These are phyloP conservation scores for Zoanthus solanderi DNA, from an alignment of 92 coral and sea anemone genomes.

Conservation along the genomic window DNA sequence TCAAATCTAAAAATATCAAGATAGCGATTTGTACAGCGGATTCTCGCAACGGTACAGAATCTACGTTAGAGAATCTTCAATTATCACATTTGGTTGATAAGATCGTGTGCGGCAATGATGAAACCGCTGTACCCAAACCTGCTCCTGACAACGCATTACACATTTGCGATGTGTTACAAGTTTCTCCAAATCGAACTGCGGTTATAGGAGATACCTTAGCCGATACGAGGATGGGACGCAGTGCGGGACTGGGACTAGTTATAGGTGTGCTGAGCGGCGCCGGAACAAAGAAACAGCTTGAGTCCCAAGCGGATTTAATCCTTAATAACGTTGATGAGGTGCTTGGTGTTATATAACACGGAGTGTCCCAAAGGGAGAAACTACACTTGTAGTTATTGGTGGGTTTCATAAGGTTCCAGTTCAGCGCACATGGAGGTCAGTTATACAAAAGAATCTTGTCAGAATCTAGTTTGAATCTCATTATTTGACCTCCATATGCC, in stretches of 20 bases:
- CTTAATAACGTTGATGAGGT: slow-evolving; percentile 82
- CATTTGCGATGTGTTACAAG: slow-evolving; percentile 79
- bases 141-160: slow-evolving; percentile 90
- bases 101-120: slow-evolving; percentile 91
- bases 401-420: too few relatives aligned
- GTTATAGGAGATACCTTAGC: slow-evolving; percentile 93
- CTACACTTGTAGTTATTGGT: background rate
- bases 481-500: too few relatives aligned
- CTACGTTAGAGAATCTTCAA: slow-evolving; percentile 81
- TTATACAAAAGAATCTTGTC: too few relatives aligned
- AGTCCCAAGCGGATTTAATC: slow-evolving; percentile 81
- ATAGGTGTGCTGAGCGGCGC: slow-evolving; percentile 94
- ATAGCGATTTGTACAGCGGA: slow-evolving; percentile 94
- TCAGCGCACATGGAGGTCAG: too few relatives aligned
- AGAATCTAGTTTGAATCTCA: too few relatives aligned
- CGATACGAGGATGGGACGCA: slow-evolving; percentile 93
- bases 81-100: slow-evolving; percentile 76
- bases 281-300: slow-evolving; percentile 76
- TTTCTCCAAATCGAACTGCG: slow-evolving; percentile 76
- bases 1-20: slow-evolving; percentile 80
- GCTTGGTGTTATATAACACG: slow-evolving; percentile 56
- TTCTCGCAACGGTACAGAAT: slow-evolving; percentile 87
- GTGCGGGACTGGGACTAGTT: slow-evolving; percentile 86
- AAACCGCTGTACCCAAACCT: slow-evolving; percentile 85
- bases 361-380: background rate